phyloP scores from a whole-genome alignment of 2,888 invertebrate genomes.

The Capitulum mitella region DNA sequence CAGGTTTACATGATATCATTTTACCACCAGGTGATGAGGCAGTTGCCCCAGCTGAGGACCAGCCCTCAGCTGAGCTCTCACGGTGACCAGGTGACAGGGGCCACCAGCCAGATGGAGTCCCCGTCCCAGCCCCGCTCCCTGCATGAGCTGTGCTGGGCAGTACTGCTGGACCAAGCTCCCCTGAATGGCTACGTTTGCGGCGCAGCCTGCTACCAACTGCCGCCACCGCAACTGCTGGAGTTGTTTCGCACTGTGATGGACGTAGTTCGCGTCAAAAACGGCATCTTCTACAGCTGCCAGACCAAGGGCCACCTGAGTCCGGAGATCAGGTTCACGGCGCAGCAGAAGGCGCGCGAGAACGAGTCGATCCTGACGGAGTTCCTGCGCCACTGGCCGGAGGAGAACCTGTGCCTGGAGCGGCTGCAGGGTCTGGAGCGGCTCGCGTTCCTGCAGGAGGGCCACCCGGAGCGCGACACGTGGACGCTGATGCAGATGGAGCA shows the following conservation, averaged over 20 bases:
- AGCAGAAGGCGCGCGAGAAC: slow-evolving; percentile 16
- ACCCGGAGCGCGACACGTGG: slow-evolving; percentile 3
- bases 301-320: background rate
- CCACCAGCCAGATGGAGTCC: background rate
- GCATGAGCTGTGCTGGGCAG: slow-evolving; percentile 1
- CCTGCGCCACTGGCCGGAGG: slow-evolving; percentile 16
- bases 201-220: slow-evolving; percentile 21
- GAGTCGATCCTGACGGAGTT: slow-evolving; percentile 4
- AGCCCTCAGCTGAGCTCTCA: no score
- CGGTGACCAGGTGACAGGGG: background rate
- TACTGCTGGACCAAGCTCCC: slow-evolving; percentile 5
- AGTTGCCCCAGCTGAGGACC: no score
- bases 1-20: background rate
- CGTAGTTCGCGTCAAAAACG: background rate
- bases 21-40: no score
- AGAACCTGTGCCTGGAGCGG: background rate
- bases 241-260: slow-evolving; percentile 8
- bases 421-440: slow-evolving; percentile 5
- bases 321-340: background rate
- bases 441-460: background rate
- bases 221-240: background rate
- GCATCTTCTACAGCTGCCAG: slow-evolving; percentile 19
- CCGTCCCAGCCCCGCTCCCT: background rate
- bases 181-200: slow-evolving; percentile 2
- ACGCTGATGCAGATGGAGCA: slow-evolving; percentile 10